Evolutionary conservation across 2,888 invertebrate species (phyloP).

Genomic region (Drosophila kokeensis): DNA sequence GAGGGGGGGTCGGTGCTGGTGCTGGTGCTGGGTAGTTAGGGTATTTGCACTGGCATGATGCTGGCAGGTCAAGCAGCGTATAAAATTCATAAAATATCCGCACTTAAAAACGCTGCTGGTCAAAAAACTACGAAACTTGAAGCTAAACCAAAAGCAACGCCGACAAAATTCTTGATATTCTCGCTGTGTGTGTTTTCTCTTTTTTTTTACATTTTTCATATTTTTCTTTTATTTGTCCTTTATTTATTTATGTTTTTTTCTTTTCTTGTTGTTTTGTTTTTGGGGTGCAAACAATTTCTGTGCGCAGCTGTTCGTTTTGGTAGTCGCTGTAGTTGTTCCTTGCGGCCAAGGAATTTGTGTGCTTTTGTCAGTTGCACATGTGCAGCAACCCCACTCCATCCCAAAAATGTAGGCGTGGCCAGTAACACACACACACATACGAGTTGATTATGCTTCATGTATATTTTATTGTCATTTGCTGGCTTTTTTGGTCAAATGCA

Average conservation of each 20-base stretch:
- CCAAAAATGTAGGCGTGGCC: slow-evolving; percentile 31
- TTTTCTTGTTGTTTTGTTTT: slow-evolving; percentile 14
- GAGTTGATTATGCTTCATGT: slow-evolving; percentile 57
- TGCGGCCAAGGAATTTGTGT: slow-evolving; percentile 43
- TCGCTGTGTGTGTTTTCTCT: background rate
- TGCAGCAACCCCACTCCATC: slow-evolving; percentile 20
- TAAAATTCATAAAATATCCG: slow-evolving; percentile 81
- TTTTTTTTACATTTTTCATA: slow-evolving; percentile 22
- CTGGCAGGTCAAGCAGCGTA: slow-evolving; percentile 72
- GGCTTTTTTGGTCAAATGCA: slow-evolving; percentile 35
- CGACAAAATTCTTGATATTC: slow-evolving; percentile 26
- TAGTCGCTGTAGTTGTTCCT: slow-evolving; percentile 19
- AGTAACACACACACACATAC: background rate
- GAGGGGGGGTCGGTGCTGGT: background rate
- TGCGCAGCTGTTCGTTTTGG: slow-evolving; percentile 20
- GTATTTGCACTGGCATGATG: slow-evolving; percentile 25
- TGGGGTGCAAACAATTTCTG: slow-evolving; percentile 38
- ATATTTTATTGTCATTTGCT: slow-evolving; percentile 44
- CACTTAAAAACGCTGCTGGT: slow-evolving; percentile 68
- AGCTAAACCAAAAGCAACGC: slow-evolving; percentile 40
- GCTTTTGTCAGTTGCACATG: slow-evolving; percentile 78
- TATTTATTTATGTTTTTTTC: slow-evolving; percentile 25
- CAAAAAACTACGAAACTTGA: slow-evolving; percentile 52
- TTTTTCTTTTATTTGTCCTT: slow-evolving; percentile 28
- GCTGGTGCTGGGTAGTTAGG: slow-evolving; percentile 1